Conservation (phyloP, 1,140 invertebrate genomes). For the Cecropterus lyciades region DNA sequence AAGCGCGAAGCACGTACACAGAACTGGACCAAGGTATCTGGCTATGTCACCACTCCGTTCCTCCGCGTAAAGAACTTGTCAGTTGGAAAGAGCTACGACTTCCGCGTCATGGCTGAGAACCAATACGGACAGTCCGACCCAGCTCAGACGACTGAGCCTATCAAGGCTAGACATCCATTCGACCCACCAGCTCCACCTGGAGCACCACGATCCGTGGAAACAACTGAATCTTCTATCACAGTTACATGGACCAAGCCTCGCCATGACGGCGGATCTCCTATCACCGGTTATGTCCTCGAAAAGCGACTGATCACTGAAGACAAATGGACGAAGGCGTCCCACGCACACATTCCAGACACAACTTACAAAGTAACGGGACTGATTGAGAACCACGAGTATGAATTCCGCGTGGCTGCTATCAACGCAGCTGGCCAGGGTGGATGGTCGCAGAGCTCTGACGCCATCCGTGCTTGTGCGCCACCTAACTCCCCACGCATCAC, state of each 20-base stretch:
- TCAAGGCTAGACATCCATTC: conserved; percentile 97
- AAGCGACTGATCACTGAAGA: conserved; percentile 95
- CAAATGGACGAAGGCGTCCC: conserved; percentile 95
- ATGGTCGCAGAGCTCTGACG: conserved; percentile 95
- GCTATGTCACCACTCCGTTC: conserved; percentile 95
- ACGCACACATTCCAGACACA: conserved; percentile 92
- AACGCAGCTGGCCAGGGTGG: conserved; percentile 98
- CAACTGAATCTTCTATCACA: conserved; percentile 96
- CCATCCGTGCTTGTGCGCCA: conserved; percentile 94
- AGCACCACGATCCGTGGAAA: conserved; percentile 92
- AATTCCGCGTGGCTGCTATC: conserved; percentile 98
- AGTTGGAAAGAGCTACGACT: conserved; percentile 97
- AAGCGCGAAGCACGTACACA: conserved; percentile 93
- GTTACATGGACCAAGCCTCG: conserved; percentile 97
- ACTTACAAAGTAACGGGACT: conserved; percentile 93
- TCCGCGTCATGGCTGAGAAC: conserved; percentile 99
- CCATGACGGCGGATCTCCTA: conserved; percentile 96
- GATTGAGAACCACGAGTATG: conserved; percentile 98
- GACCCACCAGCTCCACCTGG: conserved; percentile 96
- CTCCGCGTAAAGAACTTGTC: conserved; percentile 95
- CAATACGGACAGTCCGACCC: conserved; percentile 98
- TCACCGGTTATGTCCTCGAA: conserved; percentile 96
- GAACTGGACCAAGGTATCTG: conserved; percentile 96
- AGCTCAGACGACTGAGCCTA: conserved; percentile 93
- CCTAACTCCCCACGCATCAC: conserved; percentile 96